Evolutionary conservation across 2,888 invertebrate genomes (phyloP).

Genomic region (Xanthorhoe spadicearia): DNA sequence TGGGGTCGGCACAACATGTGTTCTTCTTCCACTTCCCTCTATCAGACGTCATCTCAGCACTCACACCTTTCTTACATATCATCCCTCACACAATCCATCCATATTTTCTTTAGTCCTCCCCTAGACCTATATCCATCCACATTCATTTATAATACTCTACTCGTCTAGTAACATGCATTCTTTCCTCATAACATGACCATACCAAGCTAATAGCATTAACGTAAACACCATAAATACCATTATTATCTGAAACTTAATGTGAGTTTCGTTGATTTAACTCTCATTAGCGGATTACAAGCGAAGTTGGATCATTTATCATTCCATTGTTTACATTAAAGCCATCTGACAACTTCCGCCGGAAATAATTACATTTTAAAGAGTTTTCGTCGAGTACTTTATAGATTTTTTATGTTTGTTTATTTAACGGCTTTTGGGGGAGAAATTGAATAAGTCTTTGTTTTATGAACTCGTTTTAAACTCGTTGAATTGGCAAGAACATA

Average conservation of each 20-base stretch:
- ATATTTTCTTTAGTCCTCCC: too few species aligned
- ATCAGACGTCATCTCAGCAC: too few species aligned
- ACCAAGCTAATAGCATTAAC: background rate
- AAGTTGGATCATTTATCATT: background rate
- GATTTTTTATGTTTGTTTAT: conserved; percentile 14
- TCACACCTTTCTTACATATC: too few species aligned
- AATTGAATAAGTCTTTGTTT: conserved; percentile 13
- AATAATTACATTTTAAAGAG: conserved; percentile 26
- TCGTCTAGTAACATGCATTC: too few species aligned
- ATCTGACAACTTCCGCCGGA: conserved; percentile 12
- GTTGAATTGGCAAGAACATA: background rate
- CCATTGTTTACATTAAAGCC: conserved; percentile 1
- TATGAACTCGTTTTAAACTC: conserved; percentile 1
- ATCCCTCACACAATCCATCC: too few species aligned
- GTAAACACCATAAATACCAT: background rate
- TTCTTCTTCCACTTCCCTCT: too few species aligned
- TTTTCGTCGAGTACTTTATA: conserved; percentile 12
- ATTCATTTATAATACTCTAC: too few species aligned
- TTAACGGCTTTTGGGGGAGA: background rate
- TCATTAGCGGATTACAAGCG: background rate
- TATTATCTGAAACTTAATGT: background rate
- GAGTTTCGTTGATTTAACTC: background rate
- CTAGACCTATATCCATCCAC: too few species aligned
- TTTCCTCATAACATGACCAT: too few species aligned
- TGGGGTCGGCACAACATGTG: too few species aligned